These are phyloP conservation scores for Terebella lapidaria DNA, from an alignment of 2,888 invertebrate genomes.

Conservation along the genomic window DNA sequence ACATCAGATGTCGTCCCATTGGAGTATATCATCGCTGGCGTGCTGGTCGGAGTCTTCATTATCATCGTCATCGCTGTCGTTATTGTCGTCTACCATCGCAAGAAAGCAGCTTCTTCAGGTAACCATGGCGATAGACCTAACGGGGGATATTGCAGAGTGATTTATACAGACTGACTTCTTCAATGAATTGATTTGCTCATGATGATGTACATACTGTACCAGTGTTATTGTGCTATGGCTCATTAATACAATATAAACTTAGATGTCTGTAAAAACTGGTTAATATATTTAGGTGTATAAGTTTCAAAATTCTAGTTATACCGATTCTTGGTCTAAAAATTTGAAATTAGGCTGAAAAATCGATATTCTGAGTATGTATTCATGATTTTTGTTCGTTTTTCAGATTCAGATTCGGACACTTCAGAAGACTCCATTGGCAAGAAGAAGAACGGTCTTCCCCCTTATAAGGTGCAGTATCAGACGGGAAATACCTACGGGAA, in stretches of 20 bases:
- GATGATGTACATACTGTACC: too few relatives aligned
- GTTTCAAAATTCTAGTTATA: too few relatives aligned
- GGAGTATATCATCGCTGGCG: slow-evolving; percentile 76
- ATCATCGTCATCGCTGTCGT: slow-evolving; percentile 78
- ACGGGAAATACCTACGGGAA: too few relatives aligned
- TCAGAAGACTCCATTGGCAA: slow-evolving; percentile 6
- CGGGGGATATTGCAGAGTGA: too few relatives aligned
- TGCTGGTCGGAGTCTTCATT: slow-evolving; percentile 80
- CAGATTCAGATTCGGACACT: slow-evolving; percentile 8
- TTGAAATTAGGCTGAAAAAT: too few relatives aligned
- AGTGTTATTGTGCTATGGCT: neutral
- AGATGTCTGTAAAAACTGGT: neutral
- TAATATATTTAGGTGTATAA: neutral
- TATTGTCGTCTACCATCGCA: slow-evolving; percentile 53
- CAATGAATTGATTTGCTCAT: too few relatives aligned
- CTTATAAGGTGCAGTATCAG: neutral
- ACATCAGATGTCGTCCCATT: slow-evolving; percentile 58
- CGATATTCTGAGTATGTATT: neutral
- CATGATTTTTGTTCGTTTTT: neutral
- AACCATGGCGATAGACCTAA: too few relatives aligned
- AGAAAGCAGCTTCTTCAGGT: slow-evolving; percentile 7
- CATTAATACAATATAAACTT: neutral
- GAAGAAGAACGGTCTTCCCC: slow-evolving; percentile 1
- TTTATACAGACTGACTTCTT: too few relatives aligned
- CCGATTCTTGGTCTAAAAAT: too few relatives aligned